Base-by-base conservation (phyloP, 2,113 vertebrate genomes). In the Melospiza melodia region DNA sequence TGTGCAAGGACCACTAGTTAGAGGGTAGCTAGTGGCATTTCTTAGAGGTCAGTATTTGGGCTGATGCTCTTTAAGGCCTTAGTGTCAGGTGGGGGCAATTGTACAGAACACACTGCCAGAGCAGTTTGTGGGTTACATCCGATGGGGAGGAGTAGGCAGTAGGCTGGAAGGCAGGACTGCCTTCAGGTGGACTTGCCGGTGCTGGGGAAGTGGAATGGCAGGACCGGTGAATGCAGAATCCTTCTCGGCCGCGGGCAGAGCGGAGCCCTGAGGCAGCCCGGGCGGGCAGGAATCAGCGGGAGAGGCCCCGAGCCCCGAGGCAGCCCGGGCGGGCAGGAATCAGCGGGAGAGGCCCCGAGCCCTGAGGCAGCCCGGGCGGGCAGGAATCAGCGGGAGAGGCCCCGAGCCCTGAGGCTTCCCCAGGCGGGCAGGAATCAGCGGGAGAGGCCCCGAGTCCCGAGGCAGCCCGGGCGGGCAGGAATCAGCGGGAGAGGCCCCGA, bases 41-140 rank as follows among this genome's bases (percentile, higher is more conserved):
- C 43, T 61, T 44, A 7, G 33, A 48, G 39, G 23, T 83, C 19
- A 27, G 1, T 33, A 5, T 18, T 23, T 8, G 30, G 35, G 18
- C 43, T 48, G n/a, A 20, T 91, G 31, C 24, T 62, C 0, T 58
- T 69, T 46, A 41, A 25, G 28, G 23, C 66, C 41, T 33, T n/a
- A 12, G 16, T 44, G 51, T 41, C 49, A 35, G 22, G 30, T 0
- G 2, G 25, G 48, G 30, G 14, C 0, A 0, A 6, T 0, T 25
- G 61, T 14, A 33, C 48, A 59, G 73, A 65, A 9, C 21, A 13
- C 4, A 0, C 15, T 31, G 65, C 30, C 37, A 7, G 24, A 13
- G 28, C 35, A 4, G 12, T 74, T 89, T 55, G 52, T 37, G 31
- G 22, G 12, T 21, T 59, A 1, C 33, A 7, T 39, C 23, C 31